Conservation (phyloP, 2,888 invertebrate species). For the Opisthograptis luteolata region DNA sequence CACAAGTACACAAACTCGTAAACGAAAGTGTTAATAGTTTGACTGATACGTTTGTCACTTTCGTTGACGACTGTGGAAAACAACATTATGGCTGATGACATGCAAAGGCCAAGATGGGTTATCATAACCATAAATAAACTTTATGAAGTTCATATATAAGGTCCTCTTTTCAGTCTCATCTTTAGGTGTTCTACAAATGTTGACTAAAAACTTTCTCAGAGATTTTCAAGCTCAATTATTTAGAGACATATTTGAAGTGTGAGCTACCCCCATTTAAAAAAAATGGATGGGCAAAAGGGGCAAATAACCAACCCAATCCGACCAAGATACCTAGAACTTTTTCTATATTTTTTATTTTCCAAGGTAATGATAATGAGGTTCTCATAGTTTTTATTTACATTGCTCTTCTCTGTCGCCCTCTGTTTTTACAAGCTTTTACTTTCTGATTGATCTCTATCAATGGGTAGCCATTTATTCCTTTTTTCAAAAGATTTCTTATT, state of each 20-base stretch:
- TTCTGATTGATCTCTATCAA: too few relatives aligned
- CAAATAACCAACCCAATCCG: too few relatives aligned
- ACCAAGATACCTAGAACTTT: too few relatives aligned
- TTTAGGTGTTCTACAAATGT: background rate
- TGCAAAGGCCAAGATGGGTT: conserved; percentile 21
- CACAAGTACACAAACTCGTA: conserved; percentile 14
- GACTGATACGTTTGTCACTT: conserved; percentile 25
- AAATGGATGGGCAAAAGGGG: too few relatives aligned
- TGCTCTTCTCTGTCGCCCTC: too few relatives aligned
- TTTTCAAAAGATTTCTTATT: too few relatives aligned
- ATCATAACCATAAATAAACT: conserved; percentile 9
- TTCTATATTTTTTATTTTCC: too few relatives aligned
- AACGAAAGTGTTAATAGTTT: conserved; percentile 25
- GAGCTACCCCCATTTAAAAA: background rate
- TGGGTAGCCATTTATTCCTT: too few relatives aligned
- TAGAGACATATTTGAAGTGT: background rate
- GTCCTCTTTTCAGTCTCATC: conserved; percentile 11
- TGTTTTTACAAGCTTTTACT: too few relatives aligned
- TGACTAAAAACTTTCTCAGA: background rate
- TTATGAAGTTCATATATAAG: conserved; percentile 8
- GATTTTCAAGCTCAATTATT: conserved; percentile 6
- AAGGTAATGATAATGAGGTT: too few relatives aligned
- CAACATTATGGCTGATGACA: conserved; percentile 26
- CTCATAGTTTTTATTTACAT: too few relatives aligned
- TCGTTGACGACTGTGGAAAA: conserved; percentile 26